A percentile compares a stretch with the other conserved stretches of the same genome.
Conservation (phyloP, 2,797 vertebrate species). For the Intellagama lesueurii region DNA sequence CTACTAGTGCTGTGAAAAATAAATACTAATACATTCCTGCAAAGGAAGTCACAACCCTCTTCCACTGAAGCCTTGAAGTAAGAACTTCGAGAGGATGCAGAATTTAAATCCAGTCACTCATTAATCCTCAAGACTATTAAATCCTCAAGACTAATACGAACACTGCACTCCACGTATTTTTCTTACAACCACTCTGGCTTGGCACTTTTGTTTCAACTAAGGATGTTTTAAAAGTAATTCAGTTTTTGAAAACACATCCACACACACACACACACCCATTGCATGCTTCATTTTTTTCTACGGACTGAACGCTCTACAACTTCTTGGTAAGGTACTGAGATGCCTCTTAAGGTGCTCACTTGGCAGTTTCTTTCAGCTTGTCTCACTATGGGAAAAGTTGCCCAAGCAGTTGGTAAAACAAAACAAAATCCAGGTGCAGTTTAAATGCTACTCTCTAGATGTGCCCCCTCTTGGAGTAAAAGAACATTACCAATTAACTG, state of each 20-base stretch:
- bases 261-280: background rate
- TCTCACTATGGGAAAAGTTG: background rate
- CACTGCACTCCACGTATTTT: slow-evolving; percentile 17
- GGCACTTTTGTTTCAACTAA: slow-evolving; percentile 31
- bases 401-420: slow-evolving; percentile 1
- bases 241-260: slow-evolving; percentile 6
- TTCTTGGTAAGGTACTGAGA: background rate
- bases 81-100: slow-evolving; percentile 14
- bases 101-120: slow-evolving; percentile 45
- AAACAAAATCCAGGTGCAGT: slow-evolving; percentile 19
- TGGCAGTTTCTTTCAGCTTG: background rate
- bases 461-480: background rate
- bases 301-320: slow-evolving; percentile 29
- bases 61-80: slow-evolving; percentile 22
- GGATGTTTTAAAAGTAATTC: background rate
- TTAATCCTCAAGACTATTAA: background rate
- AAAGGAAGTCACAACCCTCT: background rate
- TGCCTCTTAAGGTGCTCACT: background rate
- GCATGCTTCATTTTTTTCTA: background rate
- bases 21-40: background rate
- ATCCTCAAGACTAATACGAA: slow-evolving; percentile 35
- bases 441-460: background rate
- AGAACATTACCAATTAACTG: background rate
- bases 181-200: slow-evolving; percentile 10
- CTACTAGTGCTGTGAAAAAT: slow-evolving; percentile 19